Conservation (phyloP, 1,140 invertebrate genomes). For the Chironomus striatipennis region DNA sequence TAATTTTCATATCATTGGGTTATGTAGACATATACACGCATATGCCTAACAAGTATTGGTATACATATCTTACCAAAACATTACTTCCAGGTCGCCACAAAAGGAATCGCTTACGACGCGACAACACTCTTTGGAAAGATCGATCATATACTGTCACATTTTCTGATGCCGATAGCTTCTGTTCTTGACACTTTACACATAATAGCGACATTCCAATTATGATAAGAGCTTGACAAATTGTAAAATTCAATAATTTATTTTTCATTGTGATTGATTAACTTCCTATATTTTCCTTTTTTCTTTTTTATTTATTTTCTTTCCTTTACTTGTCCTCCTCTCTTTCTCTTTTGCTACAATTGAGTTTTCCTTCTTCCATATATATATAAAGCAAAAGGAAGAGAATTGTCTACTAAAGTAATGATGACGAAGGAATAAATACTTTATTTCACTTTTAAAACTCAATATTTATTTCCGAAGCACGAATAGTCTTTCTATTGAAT, state of each 20-base stretch:
- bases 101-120: background rate
- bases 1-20: too few relatives aligned
- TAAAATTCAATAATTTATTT: constrained; percentile 24
- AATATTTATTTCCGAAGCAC: too few relatives aligned
- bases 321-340: background rate
- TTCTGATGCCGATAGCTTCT: background rate
- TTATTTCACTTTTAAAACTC: too few relatives aligned
- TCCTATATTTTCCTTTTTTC: background rate
- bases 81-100: constrained; percentile 2
- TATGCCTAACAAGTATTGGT: background rate
- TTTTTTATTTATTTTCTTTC: background rate
- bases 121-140: constrained; percentile 10
- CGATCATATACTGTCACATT: constrained; percentile 21
- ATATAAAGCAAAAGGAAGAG: too few relatives aligned
- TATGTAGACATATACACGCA: background rate
- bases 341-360: background rate
- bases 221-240: constrained; percentile 16
- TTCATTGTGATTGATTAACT: constrained; percentile 23
- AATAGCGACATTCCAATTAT: constrained; percentile 20
- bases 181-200: constrained; percentile 17
- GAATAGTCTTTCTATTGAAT: too few relatives aligned
- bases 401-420: too few relatives aligned
- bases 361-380: too few relatives aligned
- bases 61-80: background rate
- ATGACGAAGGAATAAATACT: too few relatives aligned